Percentiles rank a stretch among this genome's conserved stretches.
Conservation (phyloP, 2,888 invertebrate species). For the Synanthedon andrenaeformis region DNA sequence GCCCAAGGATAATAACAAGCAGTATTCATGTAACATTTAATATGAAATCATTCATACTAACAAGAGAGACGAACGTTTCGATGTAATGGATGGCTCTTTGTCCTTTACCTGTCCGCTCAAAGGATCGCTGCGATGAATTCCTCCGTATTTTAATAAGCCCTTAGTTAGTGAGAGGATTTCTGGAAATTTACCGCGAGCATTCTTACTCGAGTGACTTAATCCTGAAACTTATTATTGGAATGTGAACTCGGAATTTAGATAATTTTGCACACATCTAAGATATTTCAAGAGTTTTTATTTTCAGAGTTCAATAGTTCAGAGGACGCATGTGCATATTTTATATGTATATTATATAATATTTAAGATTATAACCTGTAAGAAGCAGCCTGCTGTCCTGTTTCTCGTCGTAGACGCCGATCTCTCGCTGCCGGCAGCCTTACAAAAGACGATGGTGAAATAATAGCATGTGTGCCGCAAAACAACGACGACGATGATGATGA, state of each 20-base stretch:
- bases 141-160: constrained; percentile 46
- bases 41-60: constrained; percentile 36
- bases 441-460: too few relatives aligned
- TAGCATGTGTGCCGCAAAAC: too few relatives aligned
- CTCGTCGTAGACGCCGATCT: too few relatives aligned
- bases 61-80: constrained; percentile 23
- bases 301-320: too few relatives aligned
- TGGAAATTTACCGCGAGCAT: constrained; percentile 43
- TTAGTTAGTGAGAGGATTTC: constrained; percentile 28
- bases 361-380: too few relatives aligned
- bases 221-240: constrained; percentile 3
- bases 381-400: too few relatives aligned
- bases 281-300: too few relatives aligned
- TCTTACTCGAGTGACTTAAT: constrained; percentile 27
- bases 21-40: not conserved
- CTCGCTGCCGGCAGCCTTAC: too few relatives aligned
- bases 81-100: constrained; percentile 44
- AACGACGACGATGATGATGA: too few relatives aligned
- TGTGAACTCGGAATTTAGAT: not conserved
- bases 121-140: constrained; percentile 43
- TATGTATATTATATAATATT: too few relatives aligned
- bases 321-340: too few relatives aligned
- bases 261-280: too few relatives aligned
- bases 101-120: constrained; percentile 36
- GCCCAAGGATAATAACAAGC: not conserved